Conservation (phyloP, 2,888 invertebrate species). For the Tenthredo notha region DNA sequence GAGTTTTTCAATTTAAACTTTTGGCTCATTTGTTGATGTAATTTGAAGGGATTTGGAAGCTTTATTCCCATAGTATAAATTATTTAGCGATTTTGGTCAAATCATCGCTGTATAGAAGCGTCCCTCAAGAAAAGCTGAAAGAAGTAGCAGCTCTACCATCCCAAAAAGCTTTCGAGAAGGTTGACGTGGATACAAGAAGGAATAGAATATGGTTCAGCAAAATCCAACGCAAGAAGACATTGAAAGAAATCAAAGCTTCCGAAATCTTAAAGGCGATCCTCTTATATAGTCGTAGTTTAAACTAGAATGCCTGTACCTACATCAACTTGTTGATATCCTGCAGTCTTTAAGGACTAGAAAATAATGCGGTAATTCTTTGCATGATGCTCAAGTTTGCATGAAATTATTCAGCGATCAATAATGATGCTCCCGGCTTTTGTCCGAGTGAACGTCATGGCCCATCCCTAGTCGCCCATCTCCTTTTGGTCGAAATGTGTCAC, state of each 20-base stretch:
- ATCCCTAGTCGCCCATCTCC: too few relatives aligned
- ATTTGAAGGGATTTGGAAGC: too few relatives aligned
- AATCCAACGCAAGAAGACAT: background rate
- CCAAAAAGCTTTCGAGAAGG: background rate
- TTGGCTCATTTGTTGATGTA: too few relatives aligned
- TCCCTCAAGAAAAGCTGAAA: background rate
- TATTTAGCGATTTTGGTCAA: too few relatives aligned
- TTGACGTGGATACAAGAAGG: background rate
- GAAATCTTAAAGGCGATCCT: background rate
- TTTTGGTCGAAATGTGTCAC: too few relatives aligned
- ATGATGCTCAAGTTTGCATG: background rate
- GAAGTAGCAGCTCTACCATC: background rate
- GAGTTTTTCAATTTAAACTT: too few relatives aligned
- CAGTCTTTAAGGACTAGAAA: background rate
- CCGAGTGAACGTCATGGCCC: too few relatives aligned
- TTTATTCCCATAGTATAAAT: too few relatives aligned
- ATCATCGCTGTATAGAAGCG: too few relatives aligned
- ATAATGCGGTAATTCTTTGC: background rate
- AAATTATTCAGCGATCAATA: background rate
- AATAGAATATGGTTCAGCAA: background rate
- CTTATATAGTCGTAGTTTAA: background rate
- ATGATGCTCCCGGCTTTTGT: background rate
- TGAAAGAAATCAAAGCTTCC: background rate
- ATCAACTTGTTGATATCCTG: conserved; percentile 2
- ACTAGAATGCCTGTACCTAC: background rate